These are phyloP conservation scores for Zaprionus vittiger DNA, from an alignment of 1,140 invertebrate genomes.

Conservation along the genomic window DNA sequence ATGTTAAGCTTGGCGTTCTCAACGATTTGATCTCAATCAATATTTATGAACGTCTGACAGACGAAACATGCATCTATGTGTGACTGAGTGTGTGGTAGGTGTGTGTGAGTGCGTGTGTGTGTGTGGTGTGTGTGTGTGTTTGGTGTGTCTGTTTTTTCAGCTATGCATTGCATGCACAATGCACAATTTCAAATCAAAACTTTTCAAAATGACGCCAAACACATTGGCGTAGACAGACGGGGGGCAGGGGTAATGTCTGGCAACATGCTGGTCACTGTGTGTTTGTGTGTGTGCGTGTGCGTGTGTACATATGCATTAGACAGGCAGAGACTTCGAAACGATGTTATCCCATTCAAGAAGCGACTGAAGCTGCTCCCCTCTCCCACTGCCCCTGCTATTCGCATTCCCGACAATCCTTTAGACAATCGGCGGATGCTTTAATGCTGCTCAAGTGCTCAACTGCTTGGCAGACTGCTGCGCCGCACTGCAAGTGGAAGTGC, in stretches of 20 bases:
- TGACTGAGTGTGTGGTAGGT: background rate
- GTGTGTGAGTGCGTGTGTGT: background rate
- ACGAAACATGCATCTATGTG: background rate
- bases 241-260: background rate
- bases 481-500: background rate
- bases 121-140: background rate
- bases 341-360: background rate
- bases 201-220: constrained; percentile 37
- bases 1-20: constrained; percentile 5
- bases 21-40: constrained; percentile 27
- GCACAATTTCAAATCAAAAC: constrained; percentile 42
- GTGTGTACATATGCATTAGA: constrained; percentile 5
- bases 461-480: constrained; percentile 55
- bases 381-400: background rate
- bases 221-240: background rate
- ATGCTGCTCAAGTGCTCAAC: constrained; percentile 75
- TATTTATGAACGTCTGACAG: constrained; percentile 18
- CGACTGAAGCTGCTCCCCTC: constrained; percentile 25
- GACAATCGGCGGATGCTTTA: constrained; percentile 71
- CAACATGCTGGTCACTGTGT: background rate
- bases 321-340: background rate
- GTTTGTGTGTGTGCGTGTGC: constrained; percentile 1
- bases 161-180: constrained; percentile 36
- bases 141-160: constrained; percentile 22
- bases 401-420: constrained; percentile 37